phyloP scores from a whole-genome alignment of 2,113 vertebrate genomes.

The Mesembrinibis cayennensis region DNA sequence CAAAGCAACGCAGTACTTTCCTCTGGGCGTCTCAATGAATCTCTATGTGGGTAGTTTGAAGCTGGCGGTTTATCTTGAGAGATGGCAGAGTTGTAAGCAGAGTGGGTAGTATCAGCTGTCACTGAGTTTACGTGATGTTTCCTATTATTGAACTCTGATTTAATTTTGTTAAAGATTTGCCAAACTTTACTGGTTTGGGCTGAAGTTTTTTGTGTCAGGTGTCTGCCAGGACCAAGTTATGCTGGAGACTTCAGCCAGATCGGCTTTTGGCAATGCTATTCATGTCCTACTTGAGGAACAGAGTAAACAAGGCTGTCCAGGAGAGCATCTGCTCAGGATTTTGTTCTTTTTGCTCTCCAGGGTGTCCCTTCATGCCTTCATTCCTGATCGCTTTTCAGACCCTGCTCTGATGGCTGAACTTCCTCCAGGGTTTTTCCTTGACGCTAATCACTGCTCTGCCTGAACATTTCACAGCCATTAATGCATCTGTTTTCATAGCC shows the following conservation, averaged over 20 bases:
- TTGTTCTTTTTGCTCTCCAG: neutral
- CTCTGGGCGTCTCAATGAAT: constrained; percentile 32
- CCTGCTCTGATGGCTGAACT: neutral
- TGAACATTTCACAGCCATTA: neutral
- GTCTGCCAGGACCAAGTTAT: neutral
- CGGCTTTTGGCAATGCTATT: neutral
- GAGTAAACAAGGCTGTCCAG: neutral
- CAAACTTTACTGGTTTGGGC: neutral
- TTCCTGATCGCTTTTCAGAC: neutral
- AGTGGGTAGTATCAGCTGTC: constrained; percentile 27
- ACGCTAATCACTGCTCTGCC: neutral
- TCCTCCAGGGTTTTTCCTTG: neutral
- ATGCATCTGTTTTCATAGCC: neutral
- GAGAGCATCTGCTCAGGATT: neutral
- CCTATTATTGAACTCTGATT: constrained; percentile 1
- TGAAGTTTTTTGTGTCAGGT: neutral
- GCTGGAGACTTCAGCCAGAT: neutral
- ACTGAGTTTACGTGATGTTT: constrained; percentile 20
- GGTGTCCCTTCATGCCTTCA: neutral
- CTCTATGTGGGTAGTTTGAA: constrained; percentile 33
- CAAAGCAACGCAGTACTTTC: neutral
- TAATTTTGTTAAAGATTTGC: neutral
- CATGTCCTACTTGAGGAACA: fast-evolving
- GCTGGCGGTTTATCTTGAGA: constrained; percentile 20
- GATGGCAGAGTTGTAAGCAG: constrained; percentile 36